These are phyloP conservation scores for Cyanoliseus patagonus DNA, from an alignment of 2,113 vertebrate genomes.

Conservation along the genomic window DNA sequence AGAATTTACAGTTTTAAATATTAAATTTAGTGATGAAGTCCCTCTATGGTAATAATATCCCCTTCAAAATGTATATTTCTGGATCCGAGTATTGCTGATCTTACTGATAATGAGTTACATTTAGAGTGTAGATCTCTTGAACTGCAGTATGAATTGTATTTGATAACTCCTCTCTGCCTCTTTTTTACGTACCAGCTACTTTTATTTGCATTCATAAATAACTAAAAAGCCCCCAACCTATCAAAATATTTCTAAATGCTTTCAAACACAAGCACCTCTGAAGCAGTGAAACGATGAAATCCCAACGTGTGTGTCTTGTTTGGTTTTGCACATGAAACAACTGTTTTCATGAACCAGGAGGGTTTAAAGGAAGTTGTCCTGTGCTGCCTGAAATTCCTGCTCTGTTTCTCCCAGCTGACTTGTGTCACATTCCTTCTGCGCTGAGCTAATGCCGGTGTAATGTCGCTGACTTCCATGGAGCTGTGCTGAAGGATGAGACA, in stretches of 20 bases:
- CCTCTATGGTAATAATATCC: background rate
- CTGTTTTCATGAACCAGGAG: background rate
- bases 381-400: background rate
- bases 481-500: background rate
- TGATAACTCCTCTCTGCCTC: background rate
- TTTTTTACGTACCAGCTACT: background rate
- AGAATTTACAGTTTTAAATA: background rate
- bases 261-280: background rate
- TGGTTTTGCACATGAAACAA: background rate
- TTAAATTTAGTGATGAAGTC: background rate
- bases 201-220: background rate
- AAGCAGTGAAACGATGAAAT: background rate
- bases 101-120: background rate
- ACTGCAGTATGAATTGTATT: background rate
- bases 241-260: background rate
- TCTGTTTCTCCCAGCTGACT: background rate
- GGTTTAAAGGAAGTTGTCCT: background rate
- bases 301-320: fast-evolving
- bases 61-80: background rate
- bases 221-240: background rate
- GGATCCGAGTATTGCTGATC: background rate
- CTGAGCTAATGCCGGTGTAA: background rate
- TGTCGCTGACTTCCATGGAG: background rate
- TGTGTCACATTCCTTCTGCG: fast-evolving
- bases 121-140: background rate